phyloP scores from a whole-genome alignment of 2,888 invertebrate species.

The Campoplex capitator region DNA sequence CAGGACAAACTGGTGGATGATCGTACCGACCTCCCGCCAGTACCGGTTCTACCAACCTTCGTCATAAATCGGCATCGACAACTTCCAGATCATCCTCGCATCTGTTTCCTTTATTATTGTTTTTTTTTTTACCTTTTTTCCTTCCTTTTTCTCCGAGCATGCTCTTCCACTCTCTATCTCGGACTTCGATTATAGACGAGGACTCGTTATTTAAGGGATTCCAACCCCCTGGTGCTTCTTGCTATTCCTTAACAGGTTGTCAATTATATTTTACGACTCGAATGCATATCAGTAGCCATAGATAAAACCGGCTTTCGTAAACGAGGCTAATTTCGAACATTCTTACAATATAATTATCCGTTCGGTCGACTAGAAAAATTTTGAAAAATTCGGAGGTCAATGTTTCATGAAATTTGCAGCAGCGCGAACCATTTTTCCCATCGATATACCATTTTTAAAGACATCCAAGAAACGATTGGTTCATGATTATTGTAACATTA shows the following conservation, averaged over 20 bases:
- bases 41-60: constrained; percentile 25
- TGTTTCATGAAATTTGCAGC: no score
- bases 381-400: not conserved
- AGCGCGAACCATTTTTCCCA: no score
- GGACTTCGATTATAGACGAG: not conserved
- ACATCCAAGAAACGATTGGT: no score
- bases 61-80: constrained; percentile 65
- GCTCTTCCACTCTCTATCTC: not conserved
- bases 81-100: constrained; percentile 58
- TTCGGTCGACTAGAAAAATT: not conserved
- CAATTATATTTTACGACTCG: constrained; percentile 14
- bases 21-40: constrained; percentile 52
- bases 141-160: not conserved
- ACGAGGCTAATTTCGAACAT: not conserved
- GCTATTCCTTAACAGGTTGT: constrained; percentile 18
- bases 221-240: constrained; percentile 15
- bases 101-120: not conserved
- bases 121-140: not conserved
- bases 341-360: not conserved
- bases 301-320: not conserved
- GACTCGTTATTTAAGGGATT: constrained; percentile 1
- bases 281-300: not conserved
- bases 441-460: no score
- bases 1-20: constrained; percentile 50
- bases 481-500: no score